Base-by-base conservation (phyloP, 1,140 invertebrate genomes). In the Sinonovacula constricta region DNA sequence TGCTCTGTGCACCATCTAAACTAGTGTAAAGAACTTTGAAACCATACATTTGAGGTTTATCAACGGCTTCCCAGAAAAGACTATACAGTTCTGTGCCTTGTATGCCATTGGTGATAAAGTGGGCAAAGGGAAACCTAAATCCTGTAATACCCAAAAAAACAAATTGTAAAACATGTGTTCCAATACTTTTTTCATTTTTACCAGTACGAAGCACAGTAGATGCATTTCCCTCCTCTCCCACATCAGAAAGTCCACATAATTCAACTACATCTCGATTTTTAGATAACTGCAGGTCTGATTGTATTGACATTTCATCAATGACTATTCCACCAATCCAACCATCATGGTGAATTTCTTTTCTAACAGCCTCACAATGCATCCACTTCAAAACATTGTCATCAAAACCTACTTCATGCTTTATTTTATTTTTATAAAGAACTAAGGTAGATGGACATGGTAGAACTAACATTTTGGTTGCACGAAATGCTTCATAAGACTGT, bases 301-400 rank as follows among this genome's bases (percentile, higher is more conserved):
- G 81, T 3, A 82, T 76, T 1, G 75, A 18, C 81, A 79, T 75
- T 70, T 82, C 70, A 53, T 79, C 76, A 2, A 82, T 49, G n/a
- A 77, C 54, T 18, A 69, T 53, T 2, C 65, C 80, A 14, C 75
- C 82, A 53, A 28, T 65, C 14, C n/a, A 62, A 18, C 63, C 79
- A 0, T 79, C 67, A 22, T 14, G 15, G 15, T 67, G 62, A 26
- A 83, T 33, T 14, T 71, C 49, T 49, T 22, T 12, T 5, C 22
- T 14, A 24, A 33, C 12, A 3, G 81, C 81, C 53, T 83, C 79
- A 49, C 74, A 53, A 24, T 45, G 31, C 70, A 83, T 77, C 79
- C 81, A 83, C 3, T 72, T 56, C 34, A 83, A 36, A 3, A 78
- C 24, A 4, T 74, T 59, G 14, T 45, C 51, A 36, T 83, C 45